phyloP scores from a whole-genome alignment of 2,113 vertebrate species.

The Eptatretus burgeri region DNA sequence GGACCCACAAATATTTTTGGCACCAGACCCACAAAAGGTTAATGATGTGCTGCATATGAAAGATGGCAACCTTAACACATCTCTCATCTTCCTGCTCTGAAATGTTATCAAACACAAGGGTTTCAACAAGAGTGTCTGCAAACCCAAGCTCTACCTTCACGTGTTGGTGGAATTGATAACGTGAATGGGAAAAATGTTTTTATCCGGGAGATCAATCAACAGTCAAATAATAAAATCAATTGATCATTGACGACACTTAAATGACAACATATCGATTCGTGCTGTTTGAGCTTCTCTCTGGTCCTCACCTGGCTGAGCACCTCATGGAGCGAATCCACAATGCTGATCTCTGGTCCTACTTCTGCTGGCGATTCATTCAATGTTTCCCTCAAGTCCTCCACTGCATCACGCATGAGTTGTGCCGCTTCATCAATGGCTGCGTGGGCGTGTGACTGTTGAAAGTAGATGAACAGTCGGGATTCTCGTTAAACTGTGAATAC shows the following conservation, averaged over 20 bases:
- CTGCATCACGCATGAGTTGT: slow-evolving; percentile 87
- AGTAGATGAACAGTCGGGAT: not conserved
- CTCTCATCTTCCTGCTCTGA: too few relatives aligned
- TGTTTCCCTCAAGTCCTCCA: slow-evolving; percentile 91
- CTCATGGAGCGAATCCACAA: slow-evolving; percentile 81
- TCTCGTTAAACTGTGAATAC: too few relatives aligned
- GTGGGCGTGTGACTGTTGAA: slow-evolving; percentile 62
- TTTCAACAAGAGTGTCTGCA: too few relatives aligned
- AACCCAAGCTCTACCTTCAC: too few relatives aligned
- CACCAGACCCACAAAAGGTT: too few relatives aligned
- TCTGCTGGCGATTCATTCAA: slow-evolving; percentile 86
- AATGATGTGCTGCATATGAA: too few relatives aligned
- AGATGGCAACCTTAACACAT: too few relatives aligned
- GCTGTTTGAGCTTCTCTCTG: not conserved
- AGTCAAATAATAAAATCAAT: not conserved
- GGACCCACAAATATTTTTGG: too few relatives aligned
- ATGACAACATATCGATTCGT: too few relatives aligned
- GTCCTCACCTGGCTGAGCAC: slow-evolving; percentile 54
- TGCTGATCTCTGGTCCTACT: slow-evolving; percentile 75
- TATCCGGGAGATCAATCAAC: not conserved
- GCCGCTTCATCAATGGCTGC: slow-evolving; percentile 71
- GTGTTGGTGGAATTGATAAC: too few relatives aligned
- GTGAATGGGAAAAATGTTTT: slow-evolving; percentile 5
- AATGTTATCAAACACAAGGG: too few relatives aligned
- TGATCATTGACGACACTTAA: not conserved